Evolutionary conservation across 2,113 vertebrate genomes (phyloP).

Genomic region (Andinoacara biseriatus): DNA sequence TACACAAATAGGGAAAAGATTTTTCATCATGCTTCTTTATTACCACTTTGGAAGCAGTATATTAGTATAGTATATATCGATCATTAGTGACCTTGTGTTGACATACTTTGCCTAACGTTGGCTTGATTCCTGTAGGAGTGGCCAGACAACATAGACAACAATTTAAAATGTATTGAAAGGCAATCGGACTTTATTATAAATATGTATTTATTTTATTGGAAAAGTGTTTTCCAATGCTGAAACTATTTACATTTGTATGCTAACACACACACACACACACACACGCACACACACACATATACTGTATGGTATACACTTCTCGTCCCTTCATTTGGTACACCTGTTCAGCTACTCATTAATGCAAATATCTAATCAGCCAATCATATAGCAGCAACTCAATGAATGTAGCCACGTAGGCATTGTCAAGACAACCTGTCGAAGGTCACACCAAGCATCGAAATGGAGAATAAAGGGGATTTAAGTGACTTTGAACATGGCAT

Average conservation of each 20-base stretch:
- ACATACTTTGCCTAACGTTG: not conserved
- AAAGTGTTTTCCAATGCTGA: fast-evolving
- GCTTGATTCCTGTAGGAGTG: not conserved
- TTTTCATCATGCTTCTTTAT: not conserved
- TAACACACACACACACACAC: not conserved
- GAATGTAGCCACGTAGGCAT: too few species aligned
- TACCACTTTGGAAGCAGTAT: not conserved
- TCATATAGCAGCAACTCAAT: too few species aligned
- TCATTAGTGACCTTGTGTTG: slow-evolving; percentile 5
- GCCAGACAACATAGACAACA: not conserved
- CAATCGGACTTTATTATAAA: not conserved
- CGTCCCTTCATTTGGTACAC: not conserved
- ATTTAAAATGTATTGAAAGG: not conserved
- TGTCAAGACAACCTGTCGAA: too few species aligned
- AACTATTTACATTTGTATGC: not conserved
- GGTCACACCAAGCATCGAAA: too few species aligned
- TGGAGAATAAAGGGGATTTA: too few species aligned
- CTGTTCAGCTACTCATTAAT: too few species aligned
- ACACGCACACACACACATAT: not conserved
- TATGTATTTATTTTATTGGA: not conserved
- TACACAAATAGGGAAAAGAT: not conserved
- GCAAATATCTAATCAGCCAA: too few species aligned
- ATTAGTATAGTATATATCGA: not conserved
- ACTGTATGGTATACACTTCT: not conserved
- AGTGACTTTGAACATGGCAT: too few species aligned